Percentiles rank a stretch among this genome's conserved stretches.
Evolutionary conservation across 2,113 vertebrate species (phyloP).

Genomic region (Aegotheles bennettii): DNA sequence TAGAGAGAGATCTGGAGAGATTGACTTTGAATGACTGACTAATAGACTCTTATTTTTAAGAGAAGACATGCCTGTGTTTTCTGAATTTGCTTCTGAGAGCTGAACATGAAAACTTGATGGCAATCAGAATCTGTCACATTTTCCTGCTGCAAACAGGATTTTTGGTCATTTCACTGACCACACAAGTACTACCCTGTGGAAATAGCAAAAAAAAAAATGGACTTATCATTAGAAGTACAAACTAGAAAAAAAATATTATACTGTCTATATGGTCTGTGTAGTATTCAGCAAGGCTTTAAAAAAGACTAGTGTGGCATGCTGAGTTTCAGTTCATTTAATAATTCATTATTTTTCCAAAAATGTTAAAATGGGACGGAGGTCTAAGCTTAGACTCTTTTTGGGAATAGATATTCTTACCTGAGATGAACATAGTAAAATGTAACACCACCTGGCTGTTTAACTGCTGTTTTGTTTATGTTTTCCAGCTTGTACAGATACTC

Average conservation of each 20-base stretch:
- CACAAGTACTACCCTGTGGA: neutral
- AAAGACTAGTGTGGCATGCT: neutral
- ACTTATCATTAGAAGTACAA: neutral
- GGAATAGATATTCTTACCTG: neutral
- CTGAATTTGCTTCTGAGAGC: neutral
- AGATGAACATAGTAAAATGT: neutral
- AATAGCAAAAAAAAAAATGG: neutral
- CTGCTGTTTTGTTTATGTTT: neutral
- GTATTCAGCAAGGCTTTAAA: neutral
- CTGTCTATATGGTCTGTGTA: neutral
- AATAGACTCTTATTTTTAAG: neutral
- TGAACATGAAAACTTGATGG: neutral
- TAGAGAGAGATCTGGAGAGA: neutral
- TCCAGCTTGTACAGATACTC: neutral
- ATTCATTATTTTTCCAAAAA: neutral
- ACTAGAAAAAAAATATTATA: neutral
- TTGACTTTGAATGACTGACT: neutral
- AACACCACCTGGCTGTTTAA: neutral
- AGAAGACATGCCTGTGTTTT: neutral
- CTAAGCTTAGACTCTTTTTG: neutral
- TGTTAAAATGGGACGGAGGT: neutral
- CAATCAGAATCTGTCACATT: neutral
- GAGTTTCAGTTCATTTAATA: neutral
- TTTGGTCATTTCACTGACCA: neutral
- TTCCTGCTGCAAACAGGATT: neutral